Evolutionary conservation across 30 jellyfish, hydroid and myxozoan species (phyloP).

Genomic region (Calvadosia cruxmelitensis): DNA sequence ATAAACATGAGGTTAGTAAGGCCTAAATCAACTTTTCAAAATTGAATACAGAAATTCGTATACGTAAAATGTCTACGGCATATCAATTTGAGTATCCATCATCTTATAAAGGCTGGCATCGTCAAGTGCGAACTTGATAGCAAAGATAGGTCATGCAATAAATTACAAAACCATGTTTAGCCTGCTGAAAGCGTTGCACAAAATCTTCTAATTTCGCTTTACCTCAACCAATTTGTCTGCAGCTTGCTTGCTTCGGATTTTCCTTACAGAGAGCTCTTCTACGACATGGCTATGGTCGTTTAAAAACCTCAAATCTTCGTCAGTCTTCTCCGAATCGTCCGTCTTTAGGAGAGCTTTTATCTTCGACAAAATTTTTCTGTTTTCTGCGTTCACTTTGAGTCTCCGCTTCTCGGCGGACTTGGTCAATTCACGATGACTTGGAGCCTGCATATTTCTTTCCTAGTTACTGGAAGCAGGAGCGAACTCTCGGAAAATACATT

Average conservation of each 20-base stretch:
- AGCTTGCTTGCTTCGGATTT: not conserved
- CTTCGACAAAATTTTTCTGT: not conserved
- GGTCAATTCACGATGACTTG: not conserved
- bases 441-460: too few species aligned
- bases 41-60: too few species aligned
- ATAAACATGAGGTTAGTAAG: too few species aligned
- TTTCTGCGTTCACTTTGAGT: not conserved
- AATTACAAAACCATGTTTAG: not conserved
- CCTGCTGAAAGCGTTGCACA: not conserved
- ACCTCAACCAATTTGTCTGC: not conserved
- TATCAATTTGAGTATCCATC: too few species aligned
- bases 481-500: too few species aligned
- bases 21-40: too few species aligned
- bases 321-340: not conserved
- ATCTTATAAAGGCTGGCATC: too few species aligned
- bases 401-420: not conserved
- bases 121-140: too few species aligned
- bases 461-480: too few species aligned
- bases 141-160: too few species aligned
- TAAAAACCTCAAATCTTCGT: not conserved
- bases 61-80: too few species aligned
- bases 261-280: not conserved
- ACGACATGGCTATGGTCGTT: not conserved
- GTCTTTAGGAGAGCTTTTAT: not conserved
- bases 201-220: not conserved